phyloP scores from a whole-genome alignment of 2,797 vertebrate genomes.

The Austrolebias charrua region DNA sequence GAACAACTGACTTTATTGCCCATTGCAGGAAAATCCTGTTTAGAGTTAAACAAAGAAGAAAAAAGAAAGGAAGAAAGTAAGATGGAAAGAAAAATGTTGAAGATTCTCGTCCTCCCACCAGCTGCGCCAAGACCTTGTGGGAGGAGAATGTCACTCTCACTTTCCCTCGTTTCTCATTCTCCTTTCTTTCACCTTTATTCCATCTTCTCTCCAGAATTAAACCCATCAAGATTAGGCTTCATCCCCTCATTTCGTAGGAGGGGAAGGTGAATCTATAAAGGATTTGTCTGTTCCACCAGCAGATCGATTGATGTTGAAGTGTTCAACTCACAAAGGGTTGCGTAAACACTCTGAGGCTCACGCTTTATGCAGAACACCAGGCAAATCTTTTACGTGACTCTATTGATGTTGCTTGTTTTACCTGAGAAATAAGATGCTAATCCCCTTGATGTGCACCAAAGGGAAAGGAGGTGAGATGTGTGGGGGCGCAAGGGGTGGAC shows the following conservation, averaged over 20 bases:
- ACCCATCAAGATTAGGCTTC: conserved; percentile 40
- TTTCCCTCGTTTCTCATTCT: conserved; percentile 36
- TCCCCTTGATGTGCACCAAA: conserved; percentile 59
- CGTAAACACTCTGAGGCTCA: conserved; percentile 34
- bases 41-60: conserved; percentile 44
- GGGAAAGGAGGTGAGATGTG: conserved; percentile 50
- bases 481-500: conserved; percentile 57
- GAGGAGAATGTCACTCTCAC: conserved; percentile 57
- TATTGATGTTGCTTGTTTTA: conserved; percentile 65
- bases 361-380: conserved; percentile 47
- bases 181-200: conserved; percentile 45
- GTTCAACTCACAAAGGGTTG: conserved; percentile 61
- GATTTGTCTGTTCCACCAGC: conserved; percentile 48
- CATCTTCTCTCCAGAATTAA: conserved; percentile 49
- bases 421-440: conserved; percentile 62
- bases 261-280: conserved; percentile 60
- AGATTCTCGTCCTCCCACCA: conserved; percentile 51
- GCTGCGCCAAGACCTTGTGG: conserved; percentile 42
- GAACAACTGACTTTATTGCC: conserved; percentile 42
- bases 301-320: conserved; percentile 60
- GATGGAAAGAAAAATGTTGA: neutral
- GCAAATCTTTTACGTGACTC: conserved; percentile 43
- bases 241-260: conserved; percentile 51
- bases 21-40: conserved; percentile 50
- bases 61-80: too few species aligned